Evolutionary conservation across 2,888 invertebrate genomes (phyloP).

Genomic region (Hyalella azteca): DNA sequence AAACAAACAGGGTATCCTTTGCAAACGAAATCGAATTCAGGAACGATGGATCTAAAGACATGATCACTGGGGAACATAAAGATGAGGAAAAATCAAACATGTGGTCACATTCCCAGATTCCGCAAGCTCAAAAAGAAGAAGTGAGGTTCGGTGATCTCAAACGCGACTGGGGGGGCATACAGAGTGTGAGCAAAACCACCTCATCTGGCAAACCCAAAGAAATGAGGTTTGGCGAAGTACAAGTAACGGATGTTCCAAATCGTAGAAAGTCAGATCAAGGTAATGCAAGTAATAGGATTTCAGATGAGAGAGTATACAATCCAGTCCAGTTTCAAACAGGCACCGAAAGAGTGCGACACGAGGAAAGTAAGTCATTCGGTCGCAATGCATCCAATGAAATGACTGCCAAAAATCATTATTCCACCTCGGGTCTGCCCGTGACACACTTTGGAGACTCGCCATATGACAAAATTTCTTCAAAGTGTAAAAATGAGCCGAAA

Average conservation of each 20-base stretch:
- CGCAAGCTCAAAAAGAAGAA: constrained; percentile 49
- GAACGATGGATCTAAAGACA: background rate
- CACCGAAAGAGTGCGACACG: background rate
- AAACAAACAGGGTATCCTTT: constrained; percentile 49
- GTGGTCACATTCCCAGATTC: constrained; percentile 23
- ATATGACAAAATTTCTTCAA: constrained; percentile 46
- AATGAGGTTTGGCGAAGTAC: constrained; percentile 53
- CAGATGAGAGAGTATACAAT: too few relatives aligned
- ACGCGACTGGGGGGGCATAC: constrained; percentile 56
- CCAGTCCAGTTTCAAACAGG: too few relatives aligned
- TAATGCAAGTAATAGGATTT: too few relatives aligned
- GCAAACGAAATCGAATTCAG: constrained; percentile 30
- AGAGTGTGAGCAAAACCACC: constrained; percentile 40
- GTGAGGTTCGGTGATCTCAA: constrained; percentile 57
- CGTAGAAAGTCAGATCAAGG: background rate
- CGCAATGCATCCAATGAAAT: background rate
- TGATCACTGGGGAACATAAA: too few relatives aligned
- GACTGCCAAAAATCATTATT: background rate
- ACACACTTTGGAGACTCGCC: constrained; percentile 56
- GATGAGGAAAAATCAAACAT: background rate
- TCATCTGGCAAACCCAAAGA: constrained; percentile 49
- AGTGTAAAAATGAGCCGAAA: constrained; percentile 22
- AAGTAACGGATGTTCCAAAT: constrained; percentile 41
- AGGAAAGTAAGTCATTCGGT: too few relatives aligned
- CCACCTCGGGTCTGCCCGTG: constrained; percentile 42